These are phyloP conservation scores for Ecdyonurus torrentis DNA, from an alignment of 2,888 invertebrate genomes.

Conservation along the genomic window DNA sequence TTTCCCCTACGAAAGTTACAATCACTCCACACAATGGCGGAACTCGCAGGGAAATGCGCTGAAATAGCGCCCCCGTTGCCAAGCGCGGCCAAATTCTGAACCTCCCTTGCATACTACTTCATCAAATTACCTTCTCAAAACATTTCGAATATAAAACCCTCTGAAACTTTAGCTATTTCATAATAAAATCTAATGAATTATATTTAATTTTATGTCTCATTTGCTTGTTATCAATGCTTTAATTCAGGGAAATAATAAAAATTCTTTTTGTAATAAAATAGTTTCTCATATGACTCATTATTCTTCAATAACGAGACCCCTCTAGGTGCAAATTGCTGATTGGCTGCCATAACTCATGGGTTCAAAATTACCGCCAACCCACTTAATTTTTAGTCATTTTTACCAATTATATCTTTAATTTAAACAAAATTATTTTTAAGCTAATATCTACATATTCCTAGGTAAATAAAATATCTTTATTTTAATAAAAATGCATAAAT, in stretches of 20 bases:
- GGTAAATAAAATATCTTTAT: not conserved
- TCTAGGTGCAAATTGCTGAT: not conserved
- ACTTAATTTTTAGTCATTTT: not conserved
- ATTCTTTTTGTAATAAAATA: not conserved
- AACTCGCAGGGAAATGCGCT: not conserved
- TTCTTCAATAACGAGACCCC: not conserved
- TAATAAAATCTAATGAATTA: not conserved
- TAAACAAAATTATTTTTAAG: no score
- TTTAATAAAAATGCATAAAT: not conserved
- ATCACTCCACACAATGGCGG: not conserved
- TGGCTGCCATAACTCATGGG: not conserved
- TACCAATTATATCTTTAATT: not conserved
- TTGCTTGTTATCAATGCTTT: not conserved
- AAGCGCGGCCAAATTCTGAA: not conserved
- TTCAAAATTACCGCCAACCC: not conserved
- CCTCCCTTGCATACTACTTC: not conserved
- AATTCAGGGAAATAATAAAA: not conserved
- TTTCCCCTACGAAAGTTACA: not conserved
- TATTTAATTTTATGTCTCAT: not conserved
- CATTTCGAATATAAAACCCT: no score
- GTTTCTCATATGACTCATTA: not conserved
- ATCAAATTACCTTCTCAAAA: not conserved
- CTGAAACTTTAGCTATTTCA: not conserved
- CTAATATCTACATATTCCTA: no score
- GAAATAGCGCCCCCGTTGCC: not conserved